Base-by-base conservation (phyloP, 2,113 vertebrate species). In the Illadopsis cleaveri region DNA sequence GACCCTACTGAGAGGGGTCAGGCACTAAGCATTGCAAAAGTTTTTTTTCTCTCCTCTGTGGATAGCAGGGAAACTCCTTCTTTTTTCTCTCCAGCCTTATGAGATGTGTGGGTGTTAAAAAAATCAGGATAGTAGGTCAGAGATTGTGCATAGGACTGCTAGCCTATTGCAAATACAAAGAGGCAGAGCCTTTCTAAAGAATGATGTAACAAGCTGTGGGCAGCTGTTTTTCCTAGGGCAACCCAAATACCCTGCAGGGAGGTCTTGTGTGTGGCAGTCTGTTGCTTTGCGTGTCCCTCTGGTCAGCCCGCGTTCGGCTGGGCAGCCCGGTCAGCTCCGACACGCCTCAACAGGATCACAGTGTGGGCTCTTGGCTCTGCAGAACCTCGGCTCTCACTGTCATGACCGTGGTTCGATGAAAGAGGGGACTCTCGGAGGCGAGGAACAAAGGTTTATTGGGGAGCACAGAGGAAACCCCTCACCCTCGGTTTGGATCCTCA, bases 181-280 rank as follows among this genome's bases (percentile, higher is more conserved):
- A 57, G 31, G 11, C 6, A 65, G 24, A 38, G 19, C 15, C 44
- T 76, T 58, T 78, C 58, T 64, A 60, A 90, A 62, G 22, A 51
- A 33, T 31, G 12, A 16, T 3, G 1, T 24, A 51, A 69, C 0
- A 11, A 80, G 6, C 31, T n/a, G 27, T 1, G 28, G 35, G 57
- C 22, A 69, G 53, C 31, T 12, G 17, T 44, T 90, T 68, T 73
- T 16, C 23, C 28, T n/a, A 27, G 42, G 28, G 44, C 0, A 2
- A 53, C 37, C 11, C 54, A 77, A 71, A 69, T 44, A 48, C n/a
- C 69, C 5, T 35, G 76, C 37, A 40, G 19, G 8, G 4, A 4
- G 2, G 12, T 35, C 44, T 79, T 48, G 12, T 31, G n/a, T 1
- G 1, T 53, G 80, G 25, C 72, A 53, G 30, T n/a, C n/a, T n/a